phyloP scores from a whole-genome alignment of 2,797 vertebrate species.

The Sebastiscus albofasciatus region DNA sequence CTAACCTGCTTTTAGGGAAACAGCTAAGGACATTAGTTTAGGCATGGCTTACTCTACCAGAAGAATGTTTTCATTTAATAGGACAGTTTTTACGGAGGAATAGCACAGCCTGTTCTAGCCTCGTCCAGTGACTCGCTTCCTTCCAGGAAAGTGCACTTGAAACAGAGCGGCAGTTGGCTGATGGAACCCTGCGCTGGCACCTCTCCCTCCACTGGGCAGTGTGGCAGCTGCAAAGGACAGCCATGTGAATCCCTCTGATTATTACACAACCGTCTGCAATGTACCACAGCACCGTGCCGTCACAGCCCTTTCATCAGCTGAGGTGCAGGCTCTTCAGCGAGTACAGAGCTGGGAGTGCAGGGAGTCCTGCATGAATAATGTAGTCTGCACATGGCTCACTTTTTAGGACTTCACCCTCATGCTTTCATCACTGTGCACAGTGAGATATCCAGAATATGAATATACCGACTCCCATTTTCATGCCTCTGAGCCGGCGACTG shows the following conservation, averaged over 20 bases:
- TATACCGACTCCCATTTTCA: background rate
- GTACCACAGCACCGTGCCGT: conserved; percentile 48
- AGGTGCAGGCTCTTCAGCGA: conserved; percentile 54
- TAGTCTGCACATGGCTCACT: conserved; percentile 56
- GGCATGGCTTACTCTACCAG: conserved; percentile 8
- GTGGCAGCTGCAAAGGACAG: conserved; percentile 71
- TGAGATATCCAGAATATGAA: conserved; percentile 11
- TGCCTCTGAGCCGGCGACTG: background rate
- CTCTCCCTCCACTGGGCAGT: conserved; percentile 57
- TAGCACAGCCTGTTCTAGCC: conserved; percentile 26
- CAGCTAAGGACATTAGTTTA: background rate
- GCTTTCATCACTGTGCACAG: conserved; percentile 27
- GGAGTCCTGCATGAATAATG: conserved; percentile 74
- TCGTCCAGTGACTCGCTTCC: conserved; percentile 25
- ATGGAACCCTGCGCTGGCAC: conserved; percentile 53
- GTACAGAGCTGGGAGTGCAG: conserved; percentile 42
- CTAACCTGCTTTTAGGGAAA: conserved; percentile 6
- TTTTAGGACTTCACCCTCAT: conserved; percentile 39
- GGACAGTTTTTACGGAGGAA: conserved; percentile 7
- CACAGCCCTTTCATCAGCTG: conserved; percentile 68
- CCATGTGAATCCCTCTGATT: conserved; percentile 70
- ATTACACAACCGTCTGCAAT: conserved; percentile 66
- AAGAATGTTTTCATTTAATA: conserved; percentile 33
- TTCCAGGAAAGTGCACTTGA: conserved; percentile 54
- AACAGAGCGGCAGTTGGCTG: conserved; percentile 57